Evolutionary conservation across 1,140 invertebrate genomes (phyloP), one percentile per base, ranked within the genome.

Genomic region (Drosophila pandora): DNA sequence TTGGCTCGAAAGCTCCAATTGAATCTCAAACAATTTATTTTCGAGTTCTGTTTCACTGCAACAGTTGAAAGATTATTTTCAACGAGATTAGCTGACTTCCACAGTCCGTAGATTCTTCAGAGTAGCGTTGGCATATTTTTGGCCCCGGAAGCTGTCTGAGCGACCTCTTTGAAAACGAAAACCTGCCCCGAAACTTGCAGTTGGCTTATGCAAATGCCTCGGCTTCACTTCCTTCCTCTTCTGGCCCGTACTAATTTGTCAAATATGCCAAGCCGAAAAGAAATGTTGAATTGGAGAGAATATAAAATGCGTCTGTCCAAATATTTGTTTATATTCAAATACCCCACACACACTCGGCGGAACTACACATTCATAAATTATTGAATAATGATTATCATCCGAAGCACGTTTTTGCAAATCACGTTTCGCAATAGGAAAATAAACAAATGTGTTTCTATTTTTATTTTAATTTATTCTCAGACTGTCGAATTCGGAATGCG

Each of bases 331-430:
- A 49, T 32, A 58, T 62, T 39, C 56, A 49, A 53, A 65, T 41
- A 50, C 28, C 9, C 39, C 23, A 47, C 12, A 47, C 55, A 28
- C n/a, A 62, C 47, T 5, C 12, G 43, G 9, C 9, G n/a, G 17
- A 56, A 60, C 72, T 60, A 61, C 55, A 74, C 50, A 64, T 23
- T 53, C 62, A 62, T 68, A 62, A 53, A 56, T 37, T 58, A 52
- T 48, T 45, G 21, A 30, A 10, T 49, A 72, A 52, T 37, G 54
- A 63, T 81, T 78, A 73, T 65, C 67, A 73, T 60, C 63, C 61
- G 55, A 48, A 68, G 68, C 81, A 85, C 81, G 78, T 81, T 81
- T 81, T 73, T 45, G 56, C 78, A 48, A 76, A 75, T 75, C 73
- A 76, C 73, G 81, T 81, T 87, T 87, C 45, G 47, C 37, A 52